phyloP scores from a whole-genome alignment of 2,888 invertebrate species.

The Epirrhoe alternata region DNA sequence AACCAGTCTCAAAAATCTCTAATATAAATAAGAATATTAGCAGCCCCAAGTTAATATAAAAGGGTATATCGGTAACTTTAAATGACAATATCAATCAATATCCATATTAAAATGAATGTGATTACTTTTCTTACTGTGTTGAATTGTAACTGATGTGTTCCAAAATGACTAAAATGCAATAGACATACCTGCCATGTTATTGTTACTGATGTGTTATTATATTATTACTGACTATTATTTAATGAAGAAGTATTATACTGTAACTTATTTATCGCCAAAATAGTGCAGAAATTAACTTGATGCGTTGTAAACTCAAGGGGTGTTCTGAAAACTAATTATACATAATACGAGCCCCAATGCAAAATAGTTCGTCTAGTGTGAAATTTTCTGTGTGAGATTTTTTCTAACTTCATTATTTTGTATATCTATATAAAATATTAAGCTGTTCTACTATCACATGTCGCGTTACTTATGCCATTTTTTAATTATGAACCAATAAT shows the following conservation, averaged over 20 bases:
- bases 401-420: too few species aligned
- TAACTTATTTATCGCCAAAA: conserved; percentile 35
- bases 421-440: too few species aligned
- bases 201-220: conserved; percentile 48
- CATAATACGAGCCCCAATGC: too few species aligned
- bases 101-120: conserved; percentile 28
- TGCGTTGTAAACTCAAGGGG: conserved; percentile 1
- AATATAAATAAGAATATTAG: conserved; percentile 9
- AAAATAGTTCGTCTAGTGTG: too few species aligned
- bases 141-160: conserved; percentile 72
- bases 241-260: conserved; percentile 33
- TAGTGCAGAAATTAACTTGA: conserved; percentile 26
- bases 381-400: too few species aligned
- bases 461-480: too few species aligned
- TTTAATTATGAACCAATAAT: too few species aligned
- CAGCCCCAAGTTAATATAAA: conserved; percentile 21
- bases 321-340: conserved; percentile 16
- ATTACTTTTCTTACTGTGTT: conserved; percentile 47
- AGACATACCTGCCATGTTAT: conserved; percentile 68
- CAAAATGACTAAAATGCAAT: conserved; percentile 73
- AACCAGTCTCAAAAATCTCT: not conserved
- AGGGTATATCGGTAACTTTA: conserved; percentile 41
- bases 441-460: too few species aligned
- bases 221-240: conserved; percentile 36
- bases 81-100: conserved; percentile 29